Evolutionary conservation across 1,140 invertebrate genomes (phyloP), one percentile per base, ranked within the genome.

Genomic region (Zelostemma sp.): DNA sequence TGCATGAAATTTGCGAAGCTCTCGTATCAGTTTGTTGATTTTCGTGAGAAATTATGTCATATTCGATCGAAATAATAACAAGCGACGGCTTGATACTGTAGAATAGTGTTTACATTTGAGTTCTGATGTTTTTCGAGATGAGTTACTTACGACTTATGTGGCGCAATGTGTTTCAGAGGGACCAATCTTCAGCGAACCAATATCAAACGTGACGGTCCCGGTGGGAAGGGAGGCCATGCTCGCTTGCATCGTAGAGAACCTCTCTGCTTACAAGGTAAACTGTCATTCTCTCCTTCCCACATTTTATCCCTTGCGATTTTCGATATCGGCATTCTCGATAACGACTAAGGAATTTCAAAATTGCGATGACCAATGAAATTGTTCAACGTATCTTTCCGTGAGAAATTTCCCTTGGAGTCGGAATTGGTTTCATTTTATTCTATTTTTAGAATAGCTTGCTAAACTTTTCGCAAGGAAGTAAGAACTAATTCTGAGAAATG

Each of bases 211-310:
- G 74, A 96, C 94, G 47, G 91, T 92, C 38, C 89, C 94, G 11
- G 89, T 95, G 47, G 93, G 93, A 46, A 87, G 94, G 69, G 94
- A 96, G 80, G 95, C 93, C 2, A 89, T 92, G 48, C 87, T 96
- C 35, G 89, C 92, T 40, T 96, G 95, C 77, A 88, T 93, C 45
- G 93, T 95, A 6, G 90, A 95, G 80, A 93, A 95, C 79, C 86
- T 96, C 58, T 92, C 90, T 21, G 88, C 88, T n/a, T 95, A 93
- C 84, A 95, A 95, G 91, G 94, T 95, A 87, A 87, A 82, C 90
- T 74, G 58, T 73, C 69, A 69, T 35, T 35, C 33, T 11, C 33
- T 35, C n/a, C 2, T n/a, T 35, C 57, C 41, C 48, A 68, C 8
- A 28, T 28, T 28, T 40, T n/a, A 1, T 55, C 25, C 33, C 31